Base-by-base conservation (phyloP, 1,140 invertebrate species). In the Caerostris darwini region DNA sequence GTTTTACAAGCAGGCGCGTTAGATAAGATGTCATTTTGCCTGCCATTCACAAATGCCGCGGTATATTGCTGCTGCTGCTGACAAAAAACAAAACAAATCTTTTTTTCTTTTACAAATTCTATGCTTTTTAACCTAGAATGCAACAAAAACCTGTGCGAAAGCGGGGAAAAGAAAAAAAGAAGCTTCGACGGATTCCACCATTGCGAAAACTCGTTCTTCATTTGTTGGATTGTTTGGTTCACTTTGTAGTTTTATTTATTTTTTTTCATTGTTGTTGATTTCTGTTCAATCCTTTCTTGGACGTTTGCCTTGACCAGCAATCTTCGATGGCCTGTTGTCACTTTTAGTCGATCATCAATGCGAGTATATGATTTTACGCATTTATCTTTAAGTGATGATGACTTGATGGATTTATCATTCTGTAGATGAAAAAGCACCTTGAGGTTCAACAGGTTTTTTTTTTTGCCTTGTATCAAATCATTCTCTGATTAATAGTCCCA, bases 281-380 rank as follows among this genome's bases (percentile, higher is more conserved):
- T 81, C 17, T n/a, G 3, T 58, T 58, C 56, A 56, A 10, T 5
- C 56, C n/a, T 82, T 10, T 7, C n/a, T 56, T 83, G 82, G 82
- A 83, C 56, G 82, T 83, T 83, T 58, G 34, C 82, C 82, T 83
- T 83, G 82, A 58, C 82, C 82, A 58, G 57, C n/a, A 83, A 83
- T 83, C 56, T 8, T 58, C 82, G 54, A 10, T 64, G 7, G 7
- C 61, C 61, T 1, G 71, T 8, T 83, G 82, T 83, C 82, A 83
- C 82, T 83, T 57, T 10, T 12, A 77, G 34, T 19, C 71, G 8
- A 77, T 19, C 14, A 2, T 8, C 8, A 83, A 58, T 57, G 82
- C 17, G 56, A 58, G 17, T n/a, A 6, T 34, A 58, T 83, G 53
- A 83, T 83, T 58, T n/a, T 83, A 19, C n/a, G 5, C 17, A 83